Conservation (phyloP, 2,113 vertebrate species). For the Mesitornis unicolor region DNA sequence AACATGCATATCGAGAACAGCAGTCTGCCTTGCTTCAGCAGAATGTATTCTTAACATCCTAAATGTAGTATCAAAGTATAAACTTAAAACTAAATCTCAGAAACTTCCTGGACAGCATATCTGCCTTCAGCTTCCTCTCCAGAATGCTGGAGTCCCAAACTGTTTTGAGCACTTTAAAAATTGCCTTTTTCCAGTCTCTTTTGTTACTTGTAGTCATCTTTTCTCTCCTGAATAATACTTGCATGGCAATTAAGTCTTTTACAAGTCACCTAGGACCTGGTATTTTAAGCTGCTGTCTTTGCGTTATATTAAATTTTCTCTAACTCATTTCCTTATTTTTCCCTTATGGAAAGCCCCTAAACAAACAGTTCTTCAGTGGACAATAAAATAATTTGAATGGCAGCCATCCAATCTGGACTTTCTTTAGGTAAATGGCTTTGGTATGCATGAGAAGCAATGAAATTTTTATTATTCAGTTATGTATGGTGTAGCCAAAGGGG, state of each 20-base stretch:
- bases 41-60: neutral
- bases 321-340: constrained; percentile 73
- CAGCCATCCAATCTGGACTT: constrained; percentile 1
- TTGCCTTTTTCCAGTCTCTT: neutral
- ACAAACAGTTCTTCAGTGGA: constrained; percentile 29
- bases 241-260: constrained; percentile 40
- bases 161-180: neutral
- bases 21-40: neutral
- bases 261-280: constrained; percentile 54
- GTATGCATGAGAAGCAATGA: neutral
- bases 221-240: constrained; percentile 16
- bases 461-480: neutral
- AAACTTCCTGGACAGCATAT: neutral
- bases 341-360: constrained; percentile 54
- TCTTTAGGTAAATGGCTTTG: neutral
- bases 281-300: constrained; percentile 45
- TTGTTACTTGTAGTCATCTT: neutral
- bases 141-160: neutral
- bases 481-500: neutral
- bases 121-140: neutral
- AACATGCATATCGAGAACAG: neutral
- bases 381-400: constrained; percentile 44
- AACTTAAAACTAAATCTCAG: neutral
- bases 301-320: constrained; percentile 68
- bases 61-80: neutral